These are phyloP conservation scores for Chionis minor DNA, from an alignment of 2,113 vertebrate genomes.

Conservation along the genomic window DNA sequence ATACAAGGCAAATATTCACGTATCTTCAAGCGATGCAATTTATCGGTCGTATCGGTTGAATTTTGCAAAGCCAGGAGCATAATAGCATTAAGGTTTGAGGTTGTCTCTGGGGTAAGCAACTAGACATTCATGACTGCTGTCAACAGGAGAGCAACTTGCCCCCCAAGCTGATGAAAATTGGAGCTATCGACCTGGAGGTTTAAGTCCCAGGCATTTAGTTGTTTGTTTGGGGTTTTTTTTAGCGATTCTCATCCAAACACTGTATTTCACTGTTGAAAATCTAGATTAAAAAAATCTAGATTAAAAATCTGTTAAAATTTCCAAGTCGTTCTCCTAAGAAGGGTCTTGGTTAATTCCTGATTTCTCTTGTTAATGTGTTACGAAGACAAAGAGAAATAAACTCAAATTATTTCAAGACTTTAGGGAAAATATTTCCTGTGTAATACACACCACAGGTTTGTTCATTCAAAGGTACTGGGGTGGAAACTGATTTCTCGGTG, in stretches of 20 bases:
- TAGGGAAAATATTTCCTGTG: not conserved
- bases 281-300: too few relatives aligned
- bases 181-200: not conserved
- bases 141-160: not conserved
- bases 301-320: too few relatives aligned
- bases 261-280: not conserved
- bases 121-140: not conserved
- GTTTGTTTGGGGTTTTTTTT: not conserved
- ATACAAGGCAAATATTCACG: not conserved
- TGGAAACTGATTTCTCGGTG: not conserved
- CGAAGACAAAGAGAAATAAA: not conserved
- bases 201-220: not conserved
- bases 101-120: not conserved
- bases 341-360: not conserved
- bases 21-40: not conserved
- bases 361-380: not conserved
- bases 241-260: not conserved
- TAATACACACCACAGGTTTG: not conserved
- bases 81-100: not conserved
- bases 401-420: not conserved
- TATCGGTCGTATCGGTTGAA: fast-evolving
- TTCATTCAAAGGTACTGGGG: not conserved
- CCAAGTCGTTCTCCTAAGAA: not conserved
- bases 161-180: not conserved
- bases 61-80: not conserved